Evolutionary conservation across 2,113 vertebrate species (phyloP), one percentile per base, ranked within the genome.

Genomic region (Sorex fumeus): DNA sequence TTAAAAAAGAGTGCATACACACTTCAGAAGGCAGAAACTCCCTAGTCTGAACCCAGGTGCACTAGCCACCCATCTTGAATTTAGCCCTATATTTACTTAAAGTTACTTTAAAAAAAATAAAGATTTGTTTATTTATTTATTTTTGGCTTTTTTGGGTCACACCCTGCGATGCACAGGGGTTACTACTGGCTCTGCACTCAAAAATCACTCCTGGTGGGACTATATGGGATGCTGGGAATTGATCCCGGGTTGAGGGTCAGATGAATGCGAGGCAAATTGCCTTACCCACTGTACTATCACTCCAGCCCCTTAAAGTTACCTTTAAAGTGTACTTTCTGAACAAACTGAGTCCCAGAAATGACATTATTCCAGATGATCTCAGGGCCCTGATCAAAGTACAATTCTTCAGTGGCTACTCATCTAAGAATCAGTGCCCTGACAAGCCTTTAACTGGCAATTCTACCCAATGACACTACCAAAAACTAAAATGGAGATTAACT

Each of bases 301-400:
- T 50, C 47, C 47, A 13, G 47, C 47, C 47, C 5, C 67, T 83
- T 90, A 67, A 88, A 94, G 76, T 71, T 76, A 85, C 4, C 36
- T 45, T 76, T 83, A 83, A 64, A 62, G 82, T 81, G 72, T 81
- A 94, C 69, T 93, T 94, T 88, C 62, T 82, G 91, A 88, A n/a
- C 27, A 90, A 60, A 87, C 4, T 90, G 57, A 66, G 23, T 82
- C 23, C 92, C n/a, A 80, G 76, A 94, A 92, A 86, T 91, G 53
- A 66, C 9, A 57, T 66, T 47, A 91, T 70, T 27, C 21, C 30
- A 40, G 30, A 87, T 85, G 40, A 34, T 71, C 30, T 60, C 43
- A 23, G 45, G 27, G 53, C 80, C 62, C 67, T 75, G 84, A 86
- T 19, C 57, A 87, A 87, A 91, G 5, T 16, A 88, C 28, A 87